Percentiles rank a stretch among this genome's conserved stretches.
phyloP scores from a whole-genome alignment of 2,888 invertebrate genomes.

The Ochropleura leucogaster region DNA sequence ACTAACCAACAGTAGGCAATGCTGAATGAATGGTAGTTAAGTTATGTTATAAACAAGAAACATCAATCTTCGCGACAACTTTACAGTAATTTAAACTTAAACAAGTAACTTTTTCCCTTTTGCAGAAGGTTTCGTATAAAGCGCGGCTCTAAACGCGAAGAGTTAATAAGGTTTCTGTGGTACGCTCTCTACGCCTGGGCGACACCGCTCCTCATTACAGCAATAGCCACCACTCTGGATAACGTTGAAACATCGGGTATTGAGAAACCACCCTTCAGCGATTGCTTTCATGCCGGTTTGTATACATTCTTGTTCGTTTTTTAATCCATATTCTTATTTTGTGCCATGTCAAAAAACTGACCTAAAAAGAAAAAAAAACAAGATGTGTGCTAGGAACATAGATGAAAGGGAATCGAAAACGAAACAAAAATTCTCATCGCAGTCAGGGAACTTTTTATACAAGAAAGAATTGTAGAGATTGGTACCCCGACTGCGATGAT shows the following conservation, averaged over 20 bases:
- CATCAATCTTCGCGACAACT: not conserved
- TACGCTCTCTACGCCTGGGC: conserved; percentile 72
- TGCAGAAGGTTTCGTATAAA: conserved; percentile 20
- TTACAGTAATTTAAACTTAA: not conserved
- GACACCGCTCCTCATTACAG: conserved; percentile 45
- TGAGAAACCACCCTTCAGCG: conserved; percentile 53
- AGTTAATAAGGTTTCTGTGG: conserved; percentile 64
- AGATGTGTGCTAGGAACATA: no score
- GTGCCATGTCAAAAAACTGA: no score
- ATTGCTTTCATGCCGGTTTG: conserved; percentile 59
- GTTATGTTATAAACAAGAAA: not conserved
- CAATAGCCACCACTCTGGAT: conserved; percentile 1
- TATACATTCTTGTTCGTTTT: not conserved
- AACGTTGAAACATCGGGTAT: conserved; percentile 1
- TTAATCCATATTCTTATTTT: no score
- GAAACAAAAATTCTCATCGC: no score
- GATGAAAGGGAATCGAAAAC: no score
- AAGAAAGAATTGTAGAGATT: no score
- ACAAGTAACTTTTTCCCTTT: not conserved
- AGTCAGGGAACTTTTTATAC: no score
- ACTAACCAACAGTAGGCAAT: no score
- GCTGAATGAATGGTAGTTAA: no score
- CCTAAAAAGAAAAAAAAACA: no score
- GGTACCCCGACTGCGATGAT: no score
- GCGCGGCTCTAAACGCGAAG: conserved; percentile 49